Evolutionary conservation across 64 coral and sea anemone species (phyloP), one percentile per base, ranked within the genome.

Genomic region (Catalaphyllia jardinei): DNA sequence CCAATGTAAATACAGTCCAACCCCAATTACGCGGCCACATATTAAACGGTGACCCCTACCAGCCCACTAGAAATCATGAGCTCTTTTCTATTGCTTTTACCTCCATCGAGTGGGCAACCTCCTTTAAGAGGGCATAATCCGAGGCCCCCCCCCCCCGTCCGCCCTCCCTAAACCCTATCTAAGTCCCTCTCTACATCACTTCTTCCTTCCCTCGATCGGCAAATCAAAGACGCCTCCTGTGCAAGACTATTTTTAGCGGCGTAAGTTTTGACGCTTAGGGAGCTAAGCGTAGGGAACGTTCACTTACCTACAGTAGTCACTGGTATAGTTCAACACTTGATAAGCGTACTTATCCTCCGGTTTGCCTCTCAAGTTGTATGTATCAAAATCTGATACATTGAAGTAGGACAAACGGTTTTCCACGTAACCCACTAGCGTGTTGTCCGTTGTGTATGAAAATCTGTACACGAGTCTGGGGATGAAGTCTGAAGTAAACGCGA

Each of bases 401-500:
- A 95, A 95, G 60, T 88, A 95, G 10, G 96, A 87, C 79, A 98
- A 62, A 69, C 93, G 93, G 46, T 88, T 93, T 33, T 98, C 78
- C 46, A 98, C 76, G 55, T 79, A 98, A 31, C 96, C 96, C 18
- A 62, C 61, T n/a, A 98, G 82, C 42, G 90, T 93, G 15, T 93
- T 90, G 54, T 98, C 96, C 6, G 67, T 0, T 39, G 93, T 95
- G 88, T 98, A 98, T 0, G 50, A 81, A 8, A 62, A 86, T 42
- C 62, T 89, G 84, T 98, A 98, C 8, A 98, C 96, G 20, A 95
- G 31, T 57, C 96, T 91, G 15, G 96, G 96, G 51, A 98, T 98
- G 82, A 93, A 95, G 28, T 98, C 96, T n/a, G 96, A 92, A 5
- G 96, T 95, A 64, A 98, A 98, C 16, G 96, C 88, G 31, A 98